A percentile compares a stretch with the other conserved stretches of the same genome.
Conservation (phyloP, 2,888 invertebrate genomes). For the Bombylius major region DNA sequence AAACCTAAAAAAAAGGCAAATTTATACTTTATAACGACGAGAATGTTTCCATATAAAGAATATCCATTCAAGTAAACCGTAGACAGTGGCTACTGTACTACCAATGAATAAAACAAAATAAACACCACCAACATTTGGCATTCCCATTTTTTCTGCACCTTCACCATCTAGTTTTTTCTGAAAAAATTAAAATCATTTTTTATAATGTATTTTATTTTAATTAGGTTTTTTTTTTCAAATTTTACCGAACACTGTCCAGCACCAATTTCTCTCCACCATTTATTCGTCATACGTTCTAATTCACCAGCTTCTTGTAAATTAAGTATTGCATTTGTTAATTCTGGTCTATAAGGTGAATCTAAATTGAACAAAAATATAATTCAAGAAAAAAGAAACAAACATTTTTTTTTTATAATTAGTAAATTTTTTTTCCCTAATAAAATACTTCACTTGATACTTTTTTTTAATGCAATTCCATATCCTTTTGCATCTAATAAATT, state of each 20-base stretch:
- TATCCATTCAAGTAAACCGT: constrained; percentile 30
- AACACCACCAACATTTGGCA: constrained; percentile 54
- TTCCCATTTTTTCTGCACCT: constrained; percentile 40
- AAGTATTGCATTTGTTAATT: constrained; percentile 67
- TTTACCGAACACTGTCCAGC: constrained; percentile 58
- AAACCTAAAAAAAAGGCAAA: background rate
- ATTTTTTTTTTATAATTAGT: background rate
- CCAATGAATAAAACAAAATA: constrained; percentile 48
- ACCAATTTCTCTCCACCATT: constrained; percentile 83
- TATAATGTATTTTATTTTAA: background rate
- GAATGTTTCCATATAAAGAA: constrained; percentile 11
- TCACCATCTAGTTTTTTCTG: constrained; percentile 21
- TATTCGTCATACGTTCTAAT: constrained; percentile 62
- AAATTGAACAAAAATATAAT: background rate
- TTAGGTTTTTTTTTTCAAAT: constrained; percentile 6
- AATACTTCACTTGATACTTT: constrained; percentile 37
- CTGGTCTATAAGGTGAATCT: constrained; percentile 51
- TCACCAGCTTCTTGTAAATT: constrained; percentile 74
- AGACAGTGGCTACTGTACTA: constrained; percentile 29
- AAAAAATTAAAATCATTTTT: background rate
- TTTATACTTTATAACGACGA: constrained; percentile 19
- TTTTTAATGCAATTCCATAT: constrained; percentile 59
- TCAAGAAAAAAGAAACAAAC: background rate
- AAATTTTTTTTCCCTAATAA: background rate
- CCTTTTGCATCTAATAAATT: constrained; percentile 55